phyloP scores from a whole-genome alignment of 2,888 invertebrate species.

The Mesorhabditis spiculigera region DNA sequence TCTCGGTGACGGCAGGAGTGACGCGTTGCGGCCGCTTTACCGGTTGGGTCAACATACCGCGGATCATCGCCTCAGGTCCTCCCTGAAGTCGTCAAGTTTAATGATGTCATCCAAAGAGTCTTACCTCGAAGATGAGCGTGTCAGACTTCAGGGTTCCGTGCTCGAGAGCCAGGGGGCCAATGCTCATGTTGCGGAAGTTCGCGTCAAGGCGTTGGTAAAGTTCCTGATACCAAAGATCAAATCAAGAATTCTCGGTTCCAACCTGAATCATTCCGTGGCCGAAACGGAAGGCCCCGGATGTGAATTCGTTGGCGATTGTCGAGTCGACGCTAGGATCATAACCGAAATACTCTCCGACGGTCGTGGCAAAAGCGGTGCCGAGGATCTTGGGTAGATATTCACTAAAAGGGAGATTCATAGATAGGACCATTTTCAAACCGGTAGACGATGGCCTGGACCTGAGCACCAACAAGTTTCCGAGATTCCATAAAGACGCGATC shows the following conservation, averaged over 20 bases:
- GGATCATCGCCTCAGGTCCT: constrained; percentile 85
- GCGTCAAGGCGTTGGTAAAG: constrained; percentile 77
- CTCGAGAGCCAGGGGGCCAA: constrained; percentile 80
- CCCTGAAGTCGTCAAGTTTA: constrained; percentile 71
- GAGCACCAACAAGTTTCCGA: constrained; percentile 77
- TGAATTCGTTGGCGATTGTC: constrained; percentile 88
- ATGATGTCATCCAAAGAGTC: not conserved
- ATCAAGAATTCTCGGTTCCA: not conserved
- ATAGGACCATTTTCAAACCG: constrained; percentile 14
- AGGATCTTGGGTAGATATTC: constrained; percentile 87
- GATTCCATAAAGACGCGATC: constrained; percentile 82
- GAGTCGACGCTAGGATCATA: constrained; percentile 81
- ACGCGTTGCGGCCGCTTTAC: constrained; percentile 70
- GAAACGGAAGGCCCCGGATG: constrained; percentile 87
- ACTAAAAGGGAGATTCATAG: constrained; percentile 60
- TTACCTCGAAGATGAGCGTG: constrained; percentile 36
- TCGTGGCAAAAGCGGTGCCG: constrained; percentile 71
- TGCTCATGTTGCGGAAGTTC: constrained; percentile 72
- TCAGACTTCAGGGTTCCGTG: constrained; percentile 82
- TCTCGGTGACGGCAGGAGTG: constrained; percentile 87
- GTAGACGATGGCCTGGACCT: constrained; percentile 61
- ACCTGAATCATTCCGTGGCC: constrained; percentile 93
- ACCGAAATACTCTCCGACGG: constrained; percentile 76
- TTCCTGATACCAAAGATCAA: constrained; percentile 59
- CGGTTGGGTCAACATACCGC: constrained; percentile 41